These are phyloP conservation scores for Biston betularia DNA, from an alignment of 2,888 invertebrate genomes.

Conservation along the genomic window DNA sequence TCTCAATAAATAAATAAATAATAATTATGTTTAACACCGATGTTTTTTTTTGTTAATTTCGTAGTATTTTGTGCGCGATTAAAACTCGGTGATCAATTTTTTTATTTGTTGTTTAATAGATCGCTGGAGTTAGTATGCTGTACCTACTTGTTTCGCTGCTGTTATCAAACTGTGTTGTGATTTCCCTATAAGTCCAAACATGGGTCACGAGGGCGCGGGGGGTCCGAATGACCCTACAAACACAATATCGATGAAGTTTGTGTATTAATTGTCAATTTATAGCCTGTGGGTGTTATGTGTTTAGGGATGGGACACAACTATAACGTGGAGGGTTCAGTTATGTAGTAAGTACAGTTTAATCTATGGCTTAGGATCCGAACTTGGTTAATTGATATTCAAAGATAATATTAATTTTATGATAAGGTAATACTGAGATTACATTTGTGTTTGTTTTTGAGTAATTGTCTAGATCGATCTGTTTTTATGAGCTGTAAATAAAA, in stretches of 20 bases:
- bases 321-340: slow-evolving; percentile 12
- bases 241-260: slow-evolving; percentile 45
- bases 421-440: no score
- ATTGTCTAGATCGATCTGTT: no score
- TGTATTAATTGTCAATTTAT: slow-evolving; percentile 48
- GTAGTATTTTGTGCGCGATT: background rate
- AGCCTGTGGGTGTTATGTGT: slow-evolving; percentile 32
- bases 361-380: slow-evolving; percentile 7
- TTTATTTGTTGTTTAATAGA: no score
- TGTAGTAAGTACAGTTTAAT: slow-evolving; percentile 2
- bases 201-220: slow-evolving; percentile 29
- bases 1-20: no score
- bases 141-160: background rate
- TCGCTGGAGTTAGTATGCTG: no score
- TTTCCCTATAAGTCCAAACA: slow-evolving; percentile 18
- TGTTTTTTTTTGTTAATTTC: background rate
- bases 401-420: background rate
- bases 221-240: slow-evolving; percentile 39
- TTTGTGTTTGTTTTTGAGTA: no score
- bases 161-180: background rate
- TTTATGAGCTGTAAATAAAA: no score
- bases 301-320: slow-evolving; percentile 11
- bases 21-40: background rate
- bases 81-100: no score
- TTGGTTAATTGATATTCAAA: slow-evolving; percentile 20